Percentiles rank a stretch among this genome's conserved stretches.
phyloP scores from a whole-genome alignment of 2,888 invertebrate species.

The Hyposoter dolosus region DNA sequence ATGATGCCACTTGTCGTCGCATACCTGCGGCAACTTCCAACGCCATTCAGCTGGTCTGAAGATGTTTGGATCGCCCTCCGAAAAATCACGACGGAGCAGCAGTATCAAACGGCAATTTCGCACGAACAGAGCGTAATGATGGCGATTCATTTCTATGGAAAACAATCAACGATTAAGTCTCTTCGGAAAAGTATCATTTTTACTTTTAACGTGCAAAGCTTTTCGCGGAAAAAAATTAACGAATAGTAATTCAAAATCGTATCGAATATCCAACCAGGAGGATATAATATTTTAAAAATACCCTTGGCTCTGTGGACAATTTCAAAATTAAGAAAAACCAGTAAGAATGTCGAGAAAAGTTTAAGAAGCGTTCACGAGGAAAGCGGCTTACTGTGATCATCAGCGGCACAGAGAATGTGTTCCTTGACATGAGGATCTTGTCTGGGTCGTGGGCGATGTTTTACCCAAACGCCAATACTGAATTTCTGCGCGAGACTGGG shows the following conservation, averaged over 20 bases:
- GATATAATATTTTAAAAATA: too few species aligned
- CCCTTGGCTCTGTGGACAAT: too few species aligned
- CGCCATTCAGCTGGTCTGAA: constrained; percentile 99
- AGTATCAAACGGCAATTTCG: constrained; percentile 98
- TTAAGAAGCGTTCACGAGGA: neutral
- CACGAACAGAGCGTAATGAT: constrained; percentile 98
- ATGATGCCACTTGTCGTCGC: constrained; percentile 99
- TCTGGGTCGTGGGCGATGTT: constrained; percentile 93
- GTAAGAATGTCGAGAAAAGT: too few species aligned
- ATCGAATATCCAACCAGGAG: too few species aligned
- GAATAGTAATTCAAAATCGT: too few species aligned
- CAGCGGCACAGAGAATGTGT: constrained; percentile 98
- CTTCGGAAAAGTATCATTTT: neutral
- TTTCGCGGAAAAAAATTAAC: too few species aligned
- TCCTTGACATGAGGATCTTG: constrained; percentile 97
- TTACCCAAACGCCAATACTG: constrained; percentile 97
- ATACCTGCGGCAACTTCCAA: constrained; percentile 97
- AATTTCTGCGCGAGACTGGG: constrained; percentile 93
- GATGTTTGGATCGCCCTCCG: constrained; percentile 96
- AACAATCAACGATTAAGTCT: neutral
- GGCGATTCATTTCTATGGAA: constrained; percentile 97
- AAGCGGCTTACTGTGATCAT: constrained; percentile 93
- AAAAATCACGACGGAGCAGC: constrained; percentile 95
- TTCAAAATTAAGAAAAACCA: too few species aligned
- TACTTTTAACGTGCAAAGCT: neutral